Evolutionary conservation across 2,888 invertebrate species (phyloP), one percentile per base, ranked within the genome.

Genomic region (Trachelus tabidus): DNA sequence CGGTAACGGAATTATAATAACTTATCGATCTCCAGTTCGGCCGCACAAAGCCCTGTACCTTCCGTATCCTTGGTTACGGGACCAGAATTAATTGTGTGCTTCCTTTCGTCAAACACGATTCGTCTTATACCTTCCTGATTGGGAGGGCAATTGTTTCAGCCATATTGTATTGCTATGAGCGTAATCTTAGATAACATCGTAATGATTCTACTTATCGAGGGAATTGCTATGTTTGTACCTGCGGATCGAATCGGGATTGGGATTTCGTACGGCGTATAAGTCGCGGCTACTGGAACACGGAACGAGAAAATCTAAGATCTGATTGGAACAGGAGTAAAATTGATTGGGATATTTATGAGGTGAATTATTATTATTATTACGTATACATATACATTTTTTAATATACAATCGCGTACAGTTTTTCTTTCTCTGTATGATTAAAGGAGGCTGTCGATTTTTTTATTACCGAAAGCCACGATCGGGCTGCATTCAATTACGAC

Each of bases 401-500:
- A 23, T 23, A 56, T 23, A 56, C 2, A 6, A 23, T 56, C 23
- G 56, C 23, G 2, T 23, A 15, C 56, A 23, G 56, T 56, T 56
- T 56, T 56, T 23, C 23, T 56, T 56, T 23, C 56, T 23, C 23
- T 6, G 56, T 1, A 9, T 56, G 23, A 56, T 56, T 56, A 56
- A 56, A 23, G 56, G 23, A 23, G 23, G 23, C 23, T 23, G 9
- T 56, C 56, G 23, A 23, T 56, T 56, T 56, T 9, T 1, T 23
- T 56, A 15, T 23, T 56, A 56, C 56, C 56, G 23, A 56, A 56
- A 56, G 56, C 56, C 23, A 56, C 56, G 56, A 56, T 82, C 83
- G 82, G 84, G 83, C 87, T 86, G 87, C 88, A 87, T 87, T 88
- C 86, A 89, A 88, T 89, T 88, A 89, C 87, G 86, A 87, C 83